A percentile compares a stretch with the other conserved stretches of the same genome.
phyloP scores from a whole-genome alignment of 2,113 vertebrate species.

The Macrotus californicus region DNA sequence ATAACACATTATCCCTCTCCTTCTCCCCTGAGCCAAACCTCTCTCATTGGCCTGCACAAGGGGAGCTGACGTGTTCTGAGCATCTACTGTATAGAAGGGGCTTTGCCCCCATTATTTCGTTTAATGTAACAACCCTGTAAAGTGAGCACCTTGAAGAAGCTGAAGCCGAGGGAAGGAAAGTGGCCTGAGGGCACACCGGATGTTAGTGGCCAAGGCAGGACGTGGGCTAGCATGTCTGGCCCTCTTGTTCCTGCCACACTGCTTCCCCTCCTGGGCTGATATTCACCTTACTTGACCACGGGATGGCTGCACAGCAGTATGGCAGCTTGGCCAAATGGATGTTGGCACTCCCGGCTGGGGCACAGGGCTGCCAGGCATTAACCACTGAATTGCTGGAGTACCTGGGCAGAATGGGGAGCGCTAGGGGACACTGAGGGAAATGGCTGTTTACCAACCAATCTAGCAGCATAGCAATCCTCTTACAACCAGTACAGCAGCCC shows the following conservation, averaged over 20 bases:
- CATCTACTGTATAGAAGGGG: not conserved
- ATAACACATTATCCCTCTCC: not conserved
- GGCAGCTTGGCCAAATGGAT: not conserved
- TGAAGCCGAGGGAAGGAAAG: not conserved
- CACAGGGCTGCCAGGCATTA: not conserved
- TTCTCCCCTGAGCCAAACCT: not conserved
- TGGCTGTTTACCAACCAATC: not conserved
- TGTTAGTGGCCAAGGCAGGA: not conserved
- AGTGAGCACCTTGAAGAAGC: not conserved
- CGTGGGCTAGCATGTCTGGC: rapidly evolving
- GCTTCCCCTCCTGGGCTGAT: not conserved
- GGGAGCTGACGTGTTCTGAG: not conserved
- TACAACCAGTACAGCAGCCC: not conserved
- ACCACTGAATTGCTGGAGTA: not conserved
- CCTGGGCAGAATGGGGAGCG: not conserved
- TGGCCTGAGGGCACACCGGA: rapidly evolving
- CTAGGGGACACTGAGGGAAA: not conserved
- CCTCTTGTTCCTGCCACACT: not conserved
- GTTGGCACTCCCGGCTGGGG: not conserved
- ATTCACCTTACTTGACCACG: not conserved
- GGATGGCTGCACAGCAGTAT: rapidly evolving
- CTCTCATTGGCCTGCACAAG: not conserved
- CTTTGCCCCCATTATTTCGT: not conserved
- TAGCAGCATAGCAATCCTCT: not conserved
- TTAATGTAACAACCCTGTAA: not conserved